Base-by-base conservation (phyloP, 1,140 invertebrate genomes). In the Trinorchestia longiramus region DNA sequence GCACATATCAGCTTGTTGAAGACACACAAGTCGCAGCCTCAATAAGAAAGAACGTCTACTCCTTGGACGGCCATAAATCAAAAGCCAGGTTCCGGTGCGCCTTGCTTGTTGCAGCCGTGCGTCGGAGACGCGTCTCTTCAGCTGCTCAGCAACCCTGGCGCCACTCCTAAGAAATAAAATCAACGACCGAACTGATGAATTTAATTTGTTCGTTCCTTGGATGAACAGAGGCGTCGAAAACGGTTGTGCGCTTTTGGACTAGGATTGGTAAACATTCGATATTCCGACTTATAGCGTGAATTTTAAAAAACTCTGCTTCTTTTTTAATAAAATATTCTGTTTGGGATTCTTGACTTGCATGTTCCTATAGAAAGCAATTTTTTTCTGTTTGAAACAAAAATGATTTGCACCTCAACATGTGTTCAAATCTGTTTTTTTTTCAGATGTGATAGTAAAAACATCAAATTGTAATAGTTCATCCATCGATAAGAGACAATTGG, bases 1-100 rank as follows among this genome's bases (percentile, higher is more conserved):
- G 62, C 28, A 3, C 62, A 28, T 77, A 77, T 77, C 62, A 77
- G 62, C 62, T 28, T 77, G 62, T 77, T 77, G 62, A 77, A 77
- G 62, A 77, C 62, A 77, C n/a, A 90, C 88, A 43, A 90, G 88
- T 90, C 62, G 41, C 36, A 90, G 88, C 36, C n/a, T 28, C n/a
- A 43, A 90, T 90, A 90, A 41, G 43, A 90, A 90, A 90, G 88
- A 90, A 90, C 88, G n/a, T 42, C 88, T 42, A 11, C n/a, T 90
- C 88, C 88, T 43, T 28, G 36, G 92, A 8, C 6, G 36, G 36
- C 8, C 92, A 94, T 94, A 94, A 94, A 94, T 94, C 92, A 43
- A 11, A 44, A 0, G 43, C 44, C 92, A 45, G 92, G 43, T 94
- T 94, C 92, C 92, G 44, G 92, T 41, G 43, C 43, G 92, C 45